Evolutionary conservation across 2,888 invertebrate genomes (phyloP).

Genomic region (Aphodius granarius): DNA sequence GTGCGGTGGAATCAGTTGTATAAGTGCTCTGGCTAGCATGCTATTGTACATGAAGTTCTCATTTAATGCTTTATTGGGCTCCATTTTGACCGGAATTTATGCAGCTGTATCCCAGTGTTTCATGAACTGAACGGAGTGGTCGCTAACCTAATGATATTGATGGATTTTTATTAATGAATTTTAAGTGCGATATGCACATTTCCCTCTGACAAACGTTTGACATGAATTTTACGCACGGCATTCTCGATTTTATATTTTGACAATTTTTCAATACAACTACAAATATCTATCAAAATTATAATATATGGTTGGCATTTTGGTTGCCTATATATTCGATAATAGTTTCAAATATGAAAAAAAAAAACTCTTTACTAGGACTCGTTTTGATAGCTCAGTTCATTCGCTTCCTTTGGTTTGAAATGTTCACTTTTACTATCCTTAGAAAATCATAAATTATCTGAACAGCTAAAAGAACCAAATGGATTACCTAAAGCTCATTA

Average conservation of each 20-base stretch:
- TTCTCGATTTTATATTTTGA: neutral
- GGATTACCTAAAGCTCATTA: neutral
- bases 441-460: neutral
- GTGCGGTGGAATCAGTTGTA: constrained; percentile 48
- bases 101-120: neutral
- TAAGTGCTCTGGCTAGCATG: constrained; percentile 52
- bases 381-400: neutral
- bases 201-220: neutral
- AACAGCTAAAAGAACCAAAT: neutral
- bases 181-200: neutral
- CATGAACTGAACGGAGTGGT: neutral
- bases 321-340: neutral
- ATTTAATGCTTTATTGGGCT: constrained; percentile 44
- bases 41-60: constrained; percentile 54
- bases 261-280: no score
- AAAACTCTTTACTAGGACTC: neutral
- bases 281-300: no score
- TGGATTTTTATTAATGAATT: neutral
- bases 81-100: constrained; percentile 36
- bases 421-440: neutral
- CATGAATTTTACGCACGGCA: neutral
- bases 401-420: neutral
- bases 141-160: neutral
- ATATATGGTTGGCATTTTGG: neutral
- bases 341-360: neutral